A percentile compares a stretch with the other conserved stretches of the same genome.
phyloP scores from a whole-genome alignment of 2,113 vertebrate species.

The Cavia porcellus region DNA sequence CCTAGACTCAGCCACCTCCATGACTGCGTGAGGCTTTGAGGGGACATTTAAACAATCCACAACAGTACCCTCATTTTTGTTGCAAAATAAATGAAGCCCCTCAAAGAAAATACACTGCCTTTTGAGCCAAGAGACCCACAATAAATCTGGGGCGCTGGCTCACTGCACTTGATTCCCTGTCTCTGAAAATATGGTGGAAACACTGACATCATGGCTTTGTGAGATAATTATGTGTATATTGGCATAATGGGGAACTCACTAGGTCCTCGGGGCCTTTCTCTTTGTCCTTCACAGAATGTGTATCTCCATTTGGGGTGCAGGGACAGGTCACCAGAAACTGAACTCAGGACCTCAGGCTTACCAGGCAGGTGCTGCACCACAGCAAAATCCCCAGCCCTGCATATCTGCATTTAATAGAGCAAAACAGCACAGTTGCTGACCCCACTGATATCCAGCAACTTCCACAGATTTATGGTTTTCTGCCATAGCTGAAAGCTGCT shows the following conservation, averaged over 20 bases:
- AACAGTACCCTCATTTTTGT: not conserved
- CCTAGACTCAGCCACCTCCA: no score
- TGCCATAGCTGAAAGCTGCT: not conserved
- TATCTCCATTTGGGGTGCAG: not conserved
- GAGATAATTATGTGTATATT: not conserved
- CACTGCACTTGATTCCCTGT: no score
- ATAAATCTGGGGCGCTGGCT: not conserved
- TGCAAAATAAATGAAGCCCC: not conserved
- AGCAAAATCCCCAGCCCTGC: no score
- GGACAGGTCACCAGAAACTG: no score
- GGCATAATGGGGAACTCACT: not conserved
- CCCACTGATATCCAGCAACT: not conserved
- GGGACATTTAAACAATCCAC: no score
- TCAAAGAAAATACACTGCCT: accelerated
- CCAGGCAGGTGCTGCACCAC: no score
- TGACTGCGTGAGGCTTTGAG: no score
- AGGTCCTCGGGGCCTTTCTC: not conserved
- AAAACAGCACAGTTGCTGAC: accelerated
- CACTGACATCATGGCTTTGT: not conserved
- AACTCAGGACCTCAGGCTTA: no score
- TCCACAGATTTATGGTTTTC: conserved; percentile 1
- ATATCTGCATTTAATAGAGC: not conserved
- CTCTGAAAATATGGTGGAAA: not conserved
- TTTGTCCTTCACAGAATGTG: not conserved
- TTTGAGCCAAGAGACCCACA: not conserved